A percentile compares a stretch with the other conserved stretches of the same genome.
phyloP scores from a whole-genome alignment of 2,113 vertebrate genomes.

The Scolopax mira region DNA sequence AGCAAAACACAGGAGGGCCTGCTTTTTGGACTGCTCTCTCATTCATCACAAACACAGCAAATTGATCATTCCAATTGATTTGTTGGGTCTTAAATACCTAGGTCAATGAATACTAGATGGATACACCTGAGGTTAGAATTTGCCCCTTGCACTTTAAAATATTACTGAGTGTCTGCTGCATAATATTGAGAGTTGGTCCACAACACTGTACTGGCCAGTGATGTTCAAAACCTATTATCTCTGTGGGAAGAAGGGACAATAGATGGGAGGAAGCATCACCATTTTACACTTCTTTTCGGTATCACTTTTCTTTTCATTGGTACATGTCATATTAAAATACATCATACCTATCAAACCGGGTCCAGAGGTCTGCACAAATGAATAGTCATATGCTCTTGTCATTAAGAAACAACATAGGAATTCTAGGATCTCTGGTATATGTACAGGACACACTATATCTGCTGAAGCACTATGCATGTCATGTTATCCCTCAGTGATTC shows the following conservation, averaged over 20 bases:
- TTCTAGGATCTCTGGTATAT: background rate
- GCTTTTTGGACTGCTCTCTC: background rate
- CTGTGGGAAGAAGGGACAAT: background rate
- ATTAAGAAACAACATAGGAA: conserved; percentile 18
- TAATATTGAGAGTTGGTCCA: background rate
- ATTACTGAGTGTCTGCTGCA: background rate
- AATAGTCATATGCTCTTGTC: background rate
- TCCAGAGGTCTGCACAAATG: conserved; percentile 43
- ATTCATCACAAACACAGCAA: background rate
- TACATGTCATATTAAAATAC: conserved; percentile 34
- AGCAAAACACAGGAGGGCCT: background rate
- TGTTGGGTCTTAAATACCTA: background rate
- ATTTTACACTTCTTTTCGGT: background rate
- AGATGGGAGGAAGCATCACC: background rate
- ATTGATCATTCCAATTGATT: background rate
- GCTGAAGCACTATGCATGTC: conserved; percentile 23
- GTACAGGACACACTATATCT: background rate
- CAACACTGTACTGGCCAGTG: background rate
- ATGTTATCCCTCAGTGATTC: conserved; percentile 17
- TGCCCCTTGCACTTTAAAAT: background rate
- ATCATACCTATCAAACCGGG: conserved; percentile 12
- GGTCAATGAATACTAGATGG: background rate
- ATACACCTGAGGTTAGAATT: background rate
- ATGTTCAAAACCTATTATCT: background rate
- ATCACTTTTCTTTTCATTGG: background rate